These are phyloP conservation scores for Leucophenga maculata DNA, from an alignment of 2,888 invertebrate species.

Conservation along the genomic window DNA sequence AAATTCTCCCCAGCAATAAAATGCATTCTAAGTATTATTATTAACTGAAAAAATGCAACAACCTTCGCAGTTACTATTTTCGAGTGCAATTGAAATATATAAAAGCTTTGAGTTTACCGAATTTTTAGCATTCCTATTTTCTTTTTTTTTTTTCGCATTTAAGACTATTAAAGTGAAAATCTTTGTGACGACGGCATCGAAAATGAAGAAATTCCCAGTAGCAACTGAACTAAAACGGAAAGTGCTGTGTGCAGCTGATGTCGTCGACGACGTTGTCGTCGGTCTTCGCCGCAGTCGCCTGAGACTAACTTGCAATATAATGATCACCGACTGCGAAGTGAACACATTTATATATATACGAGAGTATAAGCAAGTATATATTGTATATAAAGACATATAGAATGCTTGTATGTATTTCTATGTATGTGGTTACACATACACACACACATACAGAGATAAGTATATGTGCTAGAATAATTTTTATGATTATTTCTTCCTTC, in stretches of 20 bases:
- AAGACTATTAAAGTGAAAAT: conserved; percentile 52
- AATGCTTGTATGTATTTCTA: no score
- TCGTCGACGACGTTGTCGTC: conserved; percentile 5
- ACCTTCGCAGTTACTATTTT: no score
- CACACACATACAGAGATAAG: no score
- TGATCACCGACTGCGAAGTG: conserved; percentile 47
- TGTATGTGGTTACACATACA: no score
- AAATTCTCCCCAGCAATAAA: no score
- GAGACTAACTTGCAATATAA: conserved; percentile 52
- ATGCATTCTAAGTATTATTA: no score
- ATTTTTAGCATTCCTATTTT: no score
- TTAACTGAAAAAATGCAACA: no score
- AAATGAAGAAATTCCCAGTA: conserved; percentile 53
- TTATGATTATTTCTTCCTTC: conserved; percentile 71
- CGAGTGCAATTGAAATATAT: no score
- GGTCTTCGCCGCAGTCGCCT: conserved; percentile 40
- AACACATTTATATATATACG: background rate
- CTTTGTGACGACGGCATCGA: conserved; percentile 48
- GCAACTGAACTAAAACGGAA: conserved; percentile 25
- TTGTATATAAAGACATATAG: background rate
- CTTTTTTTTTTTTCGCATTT: background rate
- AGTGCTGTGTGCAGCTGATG: conserved; percentile 3
- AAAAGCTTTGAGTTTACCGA: no score
- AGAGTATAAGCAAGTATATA: conserved; percentile 22
- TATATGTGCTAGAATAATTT: conserved; percentile 62